A percentile compares a stretch with the other conserved stretches of the same genome.
Evolutionary conservation across 2,113 vertebrate genomes (phyloP).

Genomic region (Anolis carolinensis): DNA sequence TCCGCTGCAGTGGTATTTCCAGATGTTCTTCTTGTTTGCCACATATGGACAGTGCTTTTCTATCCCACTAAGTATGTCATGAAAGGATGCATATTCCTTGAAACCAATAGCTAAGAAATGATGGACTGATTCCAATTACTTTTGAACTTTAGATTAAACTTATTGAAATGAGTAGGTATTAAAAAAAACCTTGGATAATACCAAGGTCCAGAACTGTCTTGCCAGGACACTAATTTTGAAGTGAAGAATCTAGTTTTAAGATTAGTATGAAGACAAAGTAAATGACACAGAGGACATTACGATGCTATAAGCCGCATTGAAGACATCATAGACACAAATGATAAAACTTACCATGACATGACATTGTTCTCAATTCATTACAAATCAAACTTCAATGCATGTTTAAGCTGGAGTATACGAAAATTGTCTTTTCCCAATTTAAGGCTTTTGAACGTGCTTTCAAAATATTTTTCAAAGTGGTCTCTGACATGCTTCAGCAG

Average conservation of each 20-base stretch:
- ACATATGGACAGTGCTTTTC: constrained; percentile 47
- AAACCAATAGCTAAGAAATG: constrained; percentile 48
- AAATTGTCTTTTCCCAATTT: no score
- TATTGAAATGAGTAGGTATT: constrained; percentile 53
- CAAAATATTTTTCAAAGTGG: no score
- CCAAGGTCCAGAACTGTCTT: constrained; percentile 46
- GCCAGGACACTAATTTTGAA: constrained; percentile 33
- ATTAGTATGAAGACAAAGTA: constrained; percentile 11
- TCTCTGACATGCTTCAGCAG: no score
- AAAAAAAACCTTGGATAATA: constrained; percentile 33
- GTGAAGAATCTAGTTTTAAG: constrained; percentile 26
- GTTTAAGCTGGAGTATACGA: no score
- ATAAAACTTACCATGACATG: no score
- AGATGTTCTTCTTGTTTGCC: constrained; percentile 67
- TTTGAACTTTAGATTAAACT: constrained; percentile 51
- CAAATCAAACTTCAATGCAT: no score
- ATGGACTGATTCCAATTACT: constrained; percentile 42
- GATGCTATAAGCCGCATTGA: no score
- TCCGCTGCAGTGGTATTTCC: constrained; percentile 67
- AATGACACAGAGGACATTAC: not conserved
- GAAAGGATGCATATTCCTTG: constrained; percentile 51
- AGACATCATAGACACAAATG: no score
- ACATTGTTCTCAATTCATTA: no score
- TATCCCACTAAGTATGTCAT: constrained; percentile 56
- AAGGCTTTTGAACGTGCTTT: no score